Evolutionary conservation across 35 echinoderm and acorn worm species (phyloP).

Genomic region (Lytechinus variegatus): DNA sequence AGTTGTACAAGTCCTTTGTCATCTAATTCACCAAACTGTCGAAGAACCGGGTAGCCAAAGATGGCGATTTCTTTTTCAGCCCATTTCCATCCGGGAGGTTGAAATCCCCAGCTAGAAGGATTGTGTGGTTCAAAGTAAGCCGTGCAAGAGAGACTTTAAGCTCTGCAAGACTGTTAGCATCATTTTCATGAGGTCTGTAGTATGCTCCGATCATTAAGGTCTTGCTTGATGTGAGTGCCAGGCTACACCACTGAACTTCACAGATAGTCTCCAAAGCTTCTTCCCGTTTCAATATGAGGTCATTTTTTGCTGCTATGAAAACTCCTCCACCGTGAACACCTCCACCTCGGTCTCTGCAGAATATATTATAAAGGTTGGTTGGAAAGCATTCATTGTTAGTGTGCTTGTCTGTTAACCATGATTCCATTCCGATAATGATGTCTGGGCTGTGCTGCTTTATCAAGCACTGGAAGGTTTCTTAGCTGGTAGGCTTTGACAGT

Average conservation of each 20-base stretch:
- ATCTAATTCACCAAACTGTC: not conserved
- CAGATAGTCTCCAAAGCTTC: not conserved
- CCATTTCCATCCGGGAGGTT: slow-evolving; percentile 25
- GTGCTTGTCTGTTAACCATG: not conserved
- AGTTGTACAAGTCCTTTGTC: not conserved
- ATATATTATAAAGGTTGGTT: not conserved
- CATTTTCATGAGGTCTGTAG: not conserved
- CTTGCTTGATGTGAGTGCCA: not conserved
- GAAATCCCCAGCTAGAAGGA: not conserved
- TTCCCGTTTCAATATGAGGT: not conserved
- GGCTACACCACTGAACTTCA: slow-evolving; percentile 7
- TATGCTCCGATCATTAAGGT: not conserved
- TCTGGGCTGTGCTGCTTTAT: not conserved
- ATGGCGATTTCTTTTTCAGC: not conserved
- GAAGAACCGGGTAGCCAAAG: not conserved
- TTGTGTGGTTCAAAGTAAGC: not conserved
- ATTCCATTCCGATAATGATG: slow-evolving; percentile 16
- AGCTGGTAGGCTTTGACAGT: slow-evolving; percentile 25
- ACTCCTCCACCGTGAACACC: not conserved
- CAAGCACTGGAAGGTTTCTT: not conserved
- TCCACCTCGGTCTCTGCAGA: not conserved
- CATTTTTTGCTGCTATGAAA: not conserved
- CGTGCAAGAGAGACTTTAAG: not conserved
- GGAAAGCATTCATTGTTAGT: slow-evolving; percentile 15
- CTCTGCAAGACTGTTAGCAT: slow-evolving; percentile 4